These are phyloP conservation scores for Trypoxylus dichotomus DNA, from an alignment of 1,140 invertebrate species.

Conservation along the genomic window DNA sequence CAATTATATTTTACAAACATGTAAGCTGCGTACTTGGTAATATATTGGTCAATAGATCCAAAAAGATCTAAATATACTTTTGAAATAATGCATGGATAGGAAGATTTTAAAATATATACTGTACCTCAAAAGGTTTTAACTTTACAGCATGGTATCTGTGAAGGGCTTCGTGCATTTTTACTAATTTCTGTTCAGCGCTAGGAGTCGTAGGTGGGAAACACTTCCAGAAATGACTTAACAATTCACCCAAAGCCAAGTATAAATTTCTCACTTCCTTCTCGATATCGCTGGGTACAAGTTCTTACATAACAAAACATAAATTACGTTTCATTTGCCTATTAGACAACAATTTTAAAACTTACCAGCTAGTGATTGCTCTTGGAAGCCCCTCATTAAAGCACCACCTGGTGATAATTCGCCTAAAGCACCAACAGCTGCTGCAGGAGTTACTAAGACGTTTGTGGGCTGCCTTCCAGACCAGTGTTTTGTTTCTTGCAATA, in stretches of 20 bases:
- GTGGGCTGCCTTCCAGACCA: slow-evolving; percentile 46
- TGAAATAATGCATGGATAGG: too few relatives aligned
- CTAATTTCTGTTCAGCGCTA: slow-evolving; percentile 76
- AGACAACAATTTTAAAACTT: slow-evolving; percentile 37
- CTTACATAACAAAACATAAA: slow-evolving; percentile 52
- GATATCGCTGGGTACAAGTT: slow-evolving; percentile 78
- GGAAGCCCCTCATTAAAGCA: slow-evolving; percentile 84
- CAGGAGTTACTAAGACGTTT: slow-evolving; percentile 58
- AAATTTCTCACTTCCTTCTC: slow-evolving; percentile 80
- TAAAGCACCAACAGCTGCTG: slow-evolving; percentile 76
- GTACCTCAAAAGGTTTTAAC: slow-evolving; percentile 80
- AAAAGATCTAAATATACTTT: too few relatives aligned
- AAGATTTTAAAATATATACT: slow-evolving; percentile 8
- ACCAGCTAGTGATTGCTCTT: slow-evolving; percentile 77
- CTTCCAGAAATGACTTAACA: slow-evolving; percentile 91
- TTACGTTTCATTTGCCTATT: not conserved
- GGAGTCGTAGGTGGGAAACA: slow-evolving; percentile 87
- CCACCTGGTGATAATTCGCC: slow-evolving; percentile 93
- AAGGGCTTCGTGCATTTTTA: slow-evolving; percentile 84
- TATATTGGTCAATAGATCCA: too few relatives aligned
- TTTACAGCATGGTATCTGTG: slow-evolving; percentile 85
- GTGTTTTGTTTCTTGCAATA: slow-evolving; percentile 48
- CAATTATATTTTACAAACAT: too few relatives aligned
- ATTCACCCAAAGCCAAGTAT: slow-evolving; percentile 83
- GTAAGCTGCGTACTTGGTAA: too few relatives aligned